Base-by-base conservation (phyloP, 2,888 invertebrate species). In the Brachycybe producta region DNA sequence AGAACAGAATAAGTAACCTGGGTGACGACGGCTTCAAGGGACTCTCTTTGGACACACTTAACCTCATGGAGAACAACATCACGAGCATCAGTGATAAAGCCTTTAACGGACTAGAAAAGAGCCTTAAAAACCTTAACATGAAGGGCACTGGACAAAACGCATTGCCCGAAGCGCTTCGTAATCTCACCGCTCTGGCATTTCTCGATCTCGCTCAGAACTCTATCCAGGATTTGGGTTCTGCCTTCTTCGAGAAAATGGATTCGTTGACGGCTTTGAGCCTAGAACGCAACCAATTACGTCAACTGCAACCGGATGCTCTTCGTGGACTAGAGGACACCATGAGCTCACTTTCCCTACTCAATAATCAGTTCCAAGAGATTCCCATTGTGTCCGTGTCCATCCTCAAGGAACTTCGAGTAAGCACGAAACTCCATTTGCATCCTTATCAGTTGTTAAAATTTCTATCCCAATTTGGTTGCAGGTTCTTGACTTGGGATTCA, bases 401-500 rank as follows among this genome's bases (percentile, higher is more conserved):
- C 24, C 71, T 91, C 46, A 76, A 75, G 48, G 87, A 88, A 66
- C 71, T 91, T 49, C 75, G 87, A 66, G 76, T 75, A 63, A 67
- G 64, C 58, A 36, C 32, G 23, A 15, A 24, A 44, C 32, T 45
- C n/a, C 11, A 19, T 23, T 5, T 38, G n/a, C n/a, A n/a, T n/a
- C n/a, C n/a, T 41, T 41, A 38, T 13, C 15, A 17, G 15, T 38
- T 13, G 8, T n/a, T 30, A 11, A 11, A 11, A 11, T 30, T 30
- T 30, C 32, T 30, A 8, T 19, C 8, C 8, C 17, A 21, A 8
- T 41, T 24, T 23, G 5, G 11, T 23, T 36, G 2, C 61, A 75
- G 75, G 90, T 91, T 8, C 70, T 91, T 57, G 91, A 91, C 65
- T 84, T 91, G 57, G 91, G 91, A 43, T 91, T 91, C 67, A 91